Evolutionary conservation across 1,140 invertebrate genomes (phyloP).

Genomic region (Globodera rostochiensis): DNA sequence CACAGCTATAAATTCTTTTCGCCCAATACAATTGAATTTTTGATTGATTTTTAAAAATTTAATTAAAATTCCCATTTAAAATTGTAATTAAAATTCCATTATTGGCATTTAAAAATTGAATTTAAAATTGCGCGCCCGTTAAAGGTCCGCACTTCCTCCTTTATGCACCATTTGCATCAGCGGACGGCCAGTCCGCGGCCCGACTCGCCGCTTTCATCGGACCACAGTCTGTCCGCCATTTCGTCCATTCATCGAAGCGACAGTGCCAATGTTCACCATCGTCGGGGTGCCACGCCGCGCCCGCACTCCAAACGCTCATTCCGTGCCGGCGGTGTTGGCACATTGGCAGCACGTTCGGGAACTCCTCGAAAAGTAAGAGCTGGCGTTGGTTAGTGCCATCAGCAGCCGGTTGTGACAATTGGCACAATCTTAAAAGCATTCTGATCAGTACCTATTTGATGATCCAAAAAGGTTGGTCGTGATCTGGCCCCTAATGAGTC

Average conservation of each 20-base stretch:
- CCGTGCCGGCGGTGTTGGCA: conserved; percentile 4
- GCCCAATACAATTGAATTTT: too few relatives aligned
- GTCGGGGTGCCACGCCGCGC: conserved; percentile 9
- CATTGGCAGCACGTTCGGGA: neutral
- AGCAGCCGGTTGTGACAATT: too few relatives aligned
- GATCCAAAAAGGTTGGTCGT: too few relatives aligned
- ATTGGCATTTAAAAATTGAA: neutral
- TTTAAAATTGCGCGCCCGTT: neutral
- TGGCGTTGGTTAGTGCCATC: too few relatives aligned
- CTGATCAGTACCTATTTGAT: too few relatives aligned
- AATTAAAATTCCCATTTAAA: neutral
- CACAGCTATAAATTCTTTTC: too few relatives aligned
- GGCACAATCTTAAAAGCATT: too few relatives aligned
- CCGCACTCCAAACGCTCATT: conserved; percentile 19
- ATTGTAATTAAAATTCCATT: too few relatives aligned
- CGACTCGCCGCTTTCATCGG: conserved; percentile 60
- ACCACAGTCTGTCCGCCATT: conserved; percentile 56
- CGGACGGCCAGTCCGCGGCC: conserved; percentile 46
- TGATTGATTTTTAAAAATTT: neutral
- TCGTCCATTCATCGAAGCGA: conserved; percentile 60
- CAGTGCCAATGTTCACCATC: conserved; percentile 40
- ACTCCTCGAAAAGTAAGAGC: conserved; percentile 44
- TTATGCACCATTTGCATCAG: conserved; percentile 19
- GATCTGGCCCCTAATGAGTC: too few relatives aligned
- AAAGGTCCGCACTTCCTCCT: neutral